Base-by-base conservation (phyloP, 2,888 invertebrate species). In the Spodoptera littoralis region DNA sequence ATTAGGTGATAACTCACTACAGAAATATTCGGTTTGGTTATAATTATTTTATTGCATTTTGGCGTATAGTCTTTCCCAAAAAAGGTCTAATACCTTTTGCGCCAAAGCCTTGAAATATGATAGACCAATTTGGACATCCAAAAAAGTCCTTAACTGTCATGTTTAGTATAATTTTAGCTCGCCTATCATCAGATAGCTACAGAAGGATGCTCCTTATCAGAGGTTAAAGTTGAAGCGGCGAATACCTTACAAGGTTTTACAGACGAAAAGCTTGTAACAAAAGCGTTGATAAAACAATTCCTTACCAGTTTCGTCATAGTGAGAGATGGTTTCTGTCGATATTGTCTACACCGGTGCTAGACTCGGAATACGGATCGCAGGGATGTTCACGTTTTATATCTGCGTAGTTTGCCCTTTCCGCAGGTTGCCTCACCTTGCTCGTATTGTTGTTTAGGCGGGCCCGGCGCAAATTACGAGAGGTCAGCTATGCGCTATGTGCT, bases 351-450 rank as follows among this genome's bases (percentile, higher is more conserved):
- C 83, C 81, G 76, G 76, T 73, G 85, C 83, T 80, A 80, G 76
- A 83, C 84, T 82, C 78, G 80, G 85, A 90, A 88, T 92, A 90
- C 90, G 73, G 82, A 81, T 77, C 80, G 82, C 83, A 83, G 88
- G 92, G 93, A 90, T 92, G 91, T 87, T 82, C 90, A 84, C 88
- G 88, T 90, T 92, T 89, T 93, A 93, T 93, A 93, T 91, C 88
- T 81, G 85, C 84, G 84, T 85, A 81, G 85, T 83, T 84, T 93
- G 93, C 93, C 93, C 93, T 93, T 93, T 93, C 81, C 83, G 83
- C 84, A 81, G 84, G 89, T 92, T 92, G 91, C 93, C 84, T 91
- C 92, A 93, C 92, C 90, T 92, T 92, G 92, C 88, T 86, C 90
- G 88, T 87, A 90, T 92, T 91, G 88, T 88, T 87, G 87, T 84